Conservation (phyloP, 35 echinoderm and acorn worm genomes). For the Lytechinus variegatus region DNA sequence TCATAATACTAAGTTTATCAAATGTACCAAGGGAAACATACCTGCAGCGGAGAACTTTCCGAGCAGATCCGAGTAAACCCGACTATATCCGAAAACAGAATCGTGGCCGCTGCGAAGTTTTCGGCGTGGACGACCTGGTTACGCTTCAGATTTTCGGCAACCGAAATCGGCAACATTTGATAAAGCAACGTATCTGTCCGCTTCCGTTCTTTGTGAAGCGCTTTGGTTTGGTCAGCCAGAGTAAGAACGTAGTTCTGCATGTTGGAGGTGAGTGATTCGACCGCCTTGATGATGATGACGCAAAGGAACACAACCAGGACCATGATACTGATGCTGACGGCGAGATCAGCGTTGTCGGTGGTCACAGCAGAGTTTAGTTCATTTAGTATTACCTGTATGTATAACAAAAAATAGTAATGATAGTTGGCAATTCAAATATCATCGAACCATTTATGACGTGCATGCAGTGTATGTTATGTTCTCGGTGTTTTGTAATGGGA, state of each 20-base stretch:
- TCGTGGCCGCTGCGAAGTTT: slow-evolving; percentile 73
- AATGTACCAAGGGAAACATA: neutral
- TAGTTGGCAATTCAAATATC: no score
- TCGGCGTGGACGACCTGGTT: slow-evolving; percentile 74
- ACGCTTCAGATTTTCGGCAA: slow-evolving; percentile 76
- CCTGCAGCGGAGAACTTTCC: slow-evolving; percentile 85
- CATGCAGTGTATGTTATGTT: no score
- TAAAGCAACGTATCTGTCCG: slow-evolving; percentile 83
- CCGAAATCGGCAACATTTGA: slow-evolving; percentile 84
- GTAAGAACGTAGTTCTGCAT: slow-evolving; percentile 75
- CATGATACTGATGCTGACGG: slow-evolving; percentile 77
- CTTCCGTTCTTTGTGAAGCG: slow-evolving; percentile 70
- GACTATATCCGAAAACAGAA: slow-evolving; percentile 95
- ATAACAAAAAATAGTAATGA: no score
- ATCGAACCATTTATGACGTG: no score
- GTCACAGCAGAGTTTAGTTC: slow-evolving; percentile 63
- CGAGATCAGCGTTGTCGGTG: slow-evolving; percentile 69
- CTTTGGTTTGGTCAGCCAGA: slow-evolving; percentile 72
- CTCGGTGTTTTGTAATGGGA: no score
- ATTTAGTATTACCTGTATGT: slow-evolving; percentile 59
- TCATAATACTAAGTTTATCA: neutral
- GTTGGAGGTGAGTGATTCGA: slow-evolving; percentile 69
- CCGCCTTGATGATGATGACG: slow-evolving; percentile 78
- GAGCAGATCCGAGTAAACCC: slow-evolving; percentile 92
- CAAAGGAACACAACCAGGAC: slow-evolving; percentile 73